These are phyloP conservation scores for Phortica variegata DNA, from an alignment of 1,140 invertebrate species.

Conservation along the genomic window DNA sequence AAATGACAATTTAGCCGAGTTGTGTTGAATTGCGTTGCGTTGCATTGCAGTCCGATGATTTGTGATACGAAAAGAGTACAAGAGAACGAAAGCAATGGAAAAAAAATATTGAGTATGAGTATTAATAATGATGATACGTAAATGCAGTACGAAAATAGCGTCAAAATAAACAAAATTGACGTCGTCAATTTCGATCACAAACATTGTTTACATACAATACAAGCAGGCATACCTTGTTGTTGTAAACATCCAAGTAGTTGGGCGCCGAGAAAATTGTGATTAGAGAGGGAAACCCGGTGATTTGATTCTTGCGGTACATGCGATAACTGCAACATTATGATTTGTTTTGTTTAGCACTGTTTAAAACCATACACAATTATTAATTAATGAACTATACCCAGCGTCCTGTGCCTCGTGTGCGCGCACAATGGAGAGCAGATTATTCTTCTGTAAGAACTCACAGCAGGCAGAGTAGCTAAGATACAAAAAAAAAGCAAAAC, in stretches of 20 bases:
- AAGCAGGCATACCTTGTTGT: slow-evolving; percentile 84
- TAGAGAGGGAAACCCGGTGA: slow-evolving; percentile 98
- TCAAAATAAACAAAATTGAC: no score
- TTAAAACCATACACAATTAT: slow-evolving; percentile 3
- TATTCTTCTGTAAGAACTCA: slow-evolving; percentile 99
- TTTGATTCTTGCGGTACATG: slow-evolving; percentile 99
- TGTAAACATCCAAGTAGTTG: slow-evolving; percentile 99
- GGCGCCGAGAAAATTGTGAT: slow-evolving; percentile 99
- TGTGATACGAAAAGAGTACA: no score
- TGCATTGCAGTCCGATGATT: no score
- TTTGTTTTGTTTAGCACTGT: slow-evolving; percentile 1
- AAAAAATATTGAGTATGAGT: no score
- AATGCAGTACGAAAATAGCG: no score
- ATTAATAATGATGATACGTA: no score
- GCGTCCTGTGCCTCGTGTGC: slow-evolving; percentile 99
- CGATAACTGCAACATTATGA: slow-evolving; percentile 71
- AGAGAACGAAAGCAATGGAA: no score
- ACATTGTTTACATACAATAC: no score
- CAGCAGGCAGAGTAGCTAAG: slow-evolving; percentile 39
- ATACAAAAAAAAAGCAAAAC: not conserved
- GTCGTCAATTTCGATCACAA: not conserved
- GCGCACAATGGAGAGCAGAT: slow-evolving; percentile 97
- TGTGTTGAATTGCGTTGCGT: no score
- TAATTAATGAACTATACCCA: slow-evolving; percentile 64
- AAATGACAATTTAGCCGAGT: slow-evolving; percentile 32